Percentiles rank a stretch among this genome's conserved stretches.
Evolutionary conservation across 2,113 vertebrate genomes (phyloP).

Genomic region (Ramphastos sulfuratus): DNA sequence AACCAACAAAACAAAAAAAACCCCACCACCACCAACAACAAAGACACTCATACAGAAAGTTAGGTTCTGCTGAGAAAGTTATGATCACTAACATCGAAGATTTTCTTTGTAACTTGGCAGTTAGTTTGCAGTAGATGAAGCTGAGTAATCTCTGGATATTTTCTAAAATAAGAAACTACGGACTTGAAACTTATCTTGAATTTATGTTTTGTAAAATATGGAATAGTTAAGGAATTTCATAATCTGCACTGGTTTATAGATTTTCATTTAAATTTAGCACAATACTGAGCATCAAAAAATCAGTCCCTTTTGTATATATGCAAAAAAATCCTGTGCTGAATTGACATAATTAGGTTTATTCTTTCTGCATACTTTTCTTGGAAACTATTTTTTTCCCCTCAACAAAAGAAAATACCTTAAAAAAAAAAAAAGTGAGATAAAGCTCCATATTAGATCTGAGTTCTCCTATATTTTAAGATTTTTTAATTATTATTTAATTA

Average conservation of each 20-base stretch:
- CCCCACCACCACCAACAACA: too few relatives aligned
- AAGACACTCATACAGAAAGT: background rate
- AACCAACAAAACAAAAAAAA: too few relatives aligned
- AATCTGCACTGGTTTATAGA: background rate
- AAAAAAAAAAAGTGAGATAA: background rate
- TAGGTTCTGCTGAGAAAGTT: background rate
- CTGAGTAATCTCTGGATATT: slow-evolving; percentile 49
- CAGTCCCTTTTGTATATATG: slow-evolving; percentile 51
- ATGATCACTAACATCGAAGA: background rate
- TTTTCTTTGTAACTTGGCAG: background rate
- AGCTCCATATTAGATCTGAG: background rate
- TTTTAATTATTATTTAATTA: background rate
- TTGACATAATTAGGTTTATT: slow-evolving; percentile 24
- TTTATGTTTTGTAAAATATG: background rate
- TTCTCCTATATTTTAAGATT: background rate
- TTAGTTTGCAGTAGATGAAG: background rate
- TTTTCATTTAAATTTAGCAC: slow-evolving; percentile 17
- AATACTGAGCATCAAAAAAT: slow-evolving; percentile 47
- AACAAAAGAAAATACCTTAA: background rate
- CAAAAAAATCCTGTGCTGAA: slow-evolving; percentile 3
- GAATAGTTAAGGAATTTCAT: slow-evolving; percentile 21
- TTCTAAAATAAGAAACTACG: slow-evolving; percentile 33
- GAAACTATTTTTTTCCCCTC: background rate
- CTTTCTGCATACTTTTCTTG: background rate
- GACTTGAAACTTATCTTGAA: slow-evolving; percentile 23